These are phyloP conservation scores for Penaeus indicus DNA, from an alignment of 1,140 invertebrate species.

Conservation along the genomic window DNA sequence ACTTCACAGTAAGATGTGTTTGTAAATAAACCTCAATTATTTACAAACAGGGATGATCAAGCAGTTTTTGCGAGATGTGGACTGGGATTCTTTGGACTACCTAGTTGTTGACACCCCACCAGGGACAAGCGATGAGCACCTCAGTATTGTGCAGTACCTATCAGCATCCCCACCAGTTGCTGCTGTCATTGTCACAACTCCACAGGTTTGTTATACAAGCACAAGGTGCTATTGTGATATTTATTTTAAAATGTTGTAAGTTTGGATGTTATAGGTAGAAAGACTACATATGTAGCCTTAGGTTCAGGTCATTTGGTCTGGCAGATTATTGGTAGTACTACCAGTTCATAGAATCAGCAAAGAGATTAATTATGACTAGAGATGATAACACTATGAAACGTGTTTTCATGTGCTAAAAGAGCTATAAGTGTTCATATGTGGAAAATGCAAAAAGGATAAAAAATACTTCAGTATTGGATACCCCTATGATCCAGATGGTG, in stretches of 20 bases:
- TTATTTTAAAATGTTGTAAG: background rate
- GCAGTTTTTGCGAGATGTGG: conserved; percentile 94
- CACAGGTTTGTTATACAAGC: conserved; percentile 74
- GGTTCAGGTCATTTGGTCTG: too few relatives aligned
- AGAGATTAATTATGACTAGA: too few relatives aligned
- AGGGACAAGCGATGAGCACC: conserved; percentile 96
- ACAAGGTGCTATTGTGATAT: background rate
- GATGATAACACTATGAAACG: too few relatives aligned
- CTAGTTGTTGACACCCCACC: conserved; percentile 94
- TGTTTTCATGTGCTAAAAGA: too few relatives aligned
- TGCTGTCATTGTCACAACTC: conserved; percentile 91
- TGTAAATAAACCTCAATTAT: background rate
- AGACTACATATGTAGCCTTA: too few relatives aligned
- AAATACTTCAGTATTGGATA: too few relatives aligned
- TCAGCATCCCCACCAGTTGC: conserved; percentile 72
- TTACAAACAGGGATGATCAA: conserved; percentile 83
- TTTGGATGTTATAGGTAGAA: too few relatives aligned
- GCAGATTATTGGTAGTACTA: too few relatives aligned
- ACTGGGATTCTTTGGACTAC: conserved; percentile 91
- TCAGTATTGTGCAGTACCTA: conserved; percentile 80
- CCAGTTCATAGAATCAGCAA: too few relatives aligned
- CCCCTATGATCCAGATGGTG: too few relatives aligned
- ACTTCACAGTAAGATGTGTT: background rate
- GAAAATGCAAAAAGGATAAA: too few relatives aligned
- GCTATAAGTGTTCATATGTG: too few relatives aligned